Base-by-base conservation (phyloP, 2,888 invertebrate genomes). In the Microctonus aethiopoides region DNA sequence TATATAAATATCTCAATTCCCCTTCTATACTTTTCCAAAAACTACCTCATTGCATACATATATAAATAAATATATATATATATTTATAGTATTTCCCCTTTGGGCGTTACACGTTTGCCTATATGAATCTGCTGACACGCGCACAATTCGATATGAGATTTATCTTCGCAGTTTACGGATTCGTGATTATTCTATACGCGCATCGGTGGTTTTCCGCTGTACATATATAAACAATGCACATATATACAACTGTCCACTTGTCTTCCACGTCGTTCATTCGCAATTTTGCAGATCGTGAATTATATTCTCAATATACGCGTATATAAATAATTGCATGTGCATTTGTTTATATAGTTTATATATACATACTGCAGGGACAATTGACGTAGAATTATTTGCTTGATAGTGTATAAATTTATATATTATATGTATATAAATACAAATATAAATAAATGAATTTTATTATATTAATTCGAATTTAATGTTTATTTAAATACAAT, bases 101-200 rank as follows among this genome's bases (percentile, higher is more conserved):
- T n/a, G 46, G 46, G 16, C 46, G 46, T 16, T 46, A 46, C 46
- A 46, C 46, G 16, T 7, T 46, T 46, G 29, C 64, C 64, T 54
- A 34, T 54, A 34, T 64, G 71, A 75, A 73, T 74, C 61, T 74
- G 75, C 75, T 75, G 75, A 75, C 73, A 71, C 70, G 67, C 20
- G 52, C 61, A 67, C 51, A 41, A 75, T 71, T 71, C 72, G 68
- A 74, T 73, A 72, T 67, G 63, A 75, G 68, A 75, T 74, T 74
- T 75, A 74, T 74, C 75, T 69, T 67, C 65, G 67, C 67, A 67
- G 68, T 71, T 71, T 60, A 67, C 59, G 64, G 54, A 64, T 64
- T 64, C 54, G 52, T 34, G 54, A 64, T 64, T 64, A 64, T 64
- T 51, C 51, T 52, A 16, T 32, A n/a, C n/a, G 24, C 32, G 54